Conservation (phyloP, 2,888 invertebrate genomes). For the Calliopum simillimum region DNA sequence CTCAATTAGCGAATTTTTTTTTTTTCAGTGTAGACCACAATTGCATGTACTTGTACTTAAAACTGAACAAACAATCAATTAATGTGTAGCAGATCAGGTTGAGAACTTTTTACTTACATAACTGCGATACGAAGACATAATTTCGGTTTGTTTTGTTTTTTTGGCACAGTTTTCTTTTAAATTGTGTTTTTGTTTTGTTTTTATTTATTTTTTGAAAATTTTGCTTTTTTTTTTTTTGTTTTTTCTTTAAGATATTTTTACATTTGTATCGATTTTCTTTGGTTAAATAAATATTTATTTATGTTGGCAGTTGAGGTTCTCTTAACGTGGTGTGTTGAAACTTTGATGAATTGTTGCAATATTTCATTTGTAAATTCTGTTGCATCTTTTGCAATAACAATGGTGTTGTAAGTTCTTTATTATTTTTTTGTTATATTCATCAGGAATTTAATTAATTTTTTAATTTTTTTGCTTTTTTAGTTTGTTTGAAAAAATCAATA, state of each 20-base stretch:
- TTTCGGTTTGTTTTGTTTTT: conserved; percentile 31
- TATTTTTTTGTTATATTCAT: too few relatives aligned
- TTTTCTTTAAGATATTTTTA: conserved; percentile 11
- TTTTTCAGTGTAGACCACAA: too few relatives aligned
- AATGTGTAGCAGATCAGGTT: background rate
- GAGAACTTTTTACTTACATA: conserved; percentile 62
- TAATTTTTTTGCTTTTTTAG: too few relatives aligned
- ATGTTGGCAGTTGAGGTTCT: conserved; percentile 10
- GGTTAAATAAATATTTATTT: conserved; percentile 17
- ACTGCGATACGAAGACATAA: conserved; percentile 66
- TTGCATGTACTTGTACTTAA: too few relatives aligned
- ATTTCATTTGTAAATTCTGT: background rate
- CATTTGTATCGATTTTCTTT: conserved; percentile 8
- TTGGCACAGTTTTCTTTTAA: conserved; percentile 28
- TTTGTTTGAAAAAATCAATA: too few relatives aligned
- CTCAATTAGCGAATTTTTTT: too few relatives aligned
- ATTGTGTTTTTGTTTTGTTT: conserved; percentile 33
- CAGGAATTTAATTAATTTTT: too few relatives aligned
- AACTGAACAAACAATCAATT: too few relatives aligned
- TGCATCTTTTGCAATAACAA: too few relatives aligned
- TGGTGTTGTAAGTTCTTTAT: too few relatives aligned
- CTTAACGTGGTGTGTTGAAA: background rate
- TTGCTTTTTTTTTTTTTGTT: conserved; percentile 19
- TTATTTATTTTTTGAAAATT: conserved; percentile 27
- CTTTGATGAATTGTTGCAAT: background rate